These are phyloP conservation scores for Calephelis nemesis DNA, from an alignment of 1,140 invertebrate genomes.

Conservation along the genomic window DNA sequence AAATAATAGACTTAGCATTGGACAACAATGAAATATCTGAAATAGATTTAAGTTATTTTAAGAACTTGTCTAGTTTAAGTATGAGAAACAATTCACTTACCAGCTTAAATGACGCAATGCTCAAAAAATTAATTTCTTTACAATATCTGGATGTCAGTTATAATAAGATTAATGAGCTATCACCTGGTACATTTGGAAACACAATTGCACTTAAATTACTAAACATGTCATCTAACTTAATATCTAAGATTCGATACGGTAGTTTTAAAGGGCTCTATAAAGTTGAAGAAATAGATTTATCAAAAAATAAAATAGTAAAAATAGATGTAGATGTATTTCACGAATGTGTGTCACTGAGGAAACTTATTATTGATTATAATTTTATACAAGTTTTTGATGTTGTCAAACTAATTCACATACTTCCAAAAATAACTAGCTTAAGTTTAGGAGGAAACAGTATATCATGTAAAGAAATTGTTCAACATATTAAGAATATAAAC, in stretches of 20 bases:
- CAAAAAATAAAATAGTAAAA: slow-evolving; percentile 46
- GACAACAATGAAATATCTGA: slow-evolving; percentile 45
- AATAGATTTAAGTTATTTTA: slow-evolving; percentile 50
- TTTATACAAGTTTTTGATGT: slow-evolving; percentile 49
- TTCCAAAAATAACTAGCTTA: slow-evolving; percentile 44
- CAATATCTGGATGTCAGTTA: slow-evolving; percentile 51
- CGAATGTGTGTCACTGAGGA: slow-evolving; percentile 52
- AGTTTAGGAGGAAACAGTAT: slow-evolving; percentile 65
- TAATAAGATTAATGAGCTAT: slow-evolving; percentile 46
- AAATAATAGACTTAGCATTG: slow-evolving; percentile 44
- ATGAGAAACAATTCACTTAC: slow-evolving; percentile 48
- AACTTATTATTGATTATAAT: slow-evolving; percentile 61
- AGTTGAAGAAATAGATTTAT: slow-evolving; percentile 56
- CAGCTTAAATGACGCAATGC: slow-evolving; percentile 41
- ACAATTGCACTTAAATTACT: slow-evolving; percentile 55
- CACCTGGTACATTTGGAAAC: slow-evolving; percentile 57
- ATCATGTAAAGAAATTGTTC: slow-evolving; percentile 56
- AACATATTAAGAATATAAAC: slow-evolving; percentile 41
- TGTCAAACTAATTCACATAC: slow-evolving; percentile 41
- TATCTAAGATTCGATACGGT: slow-evolving; percentile 50
- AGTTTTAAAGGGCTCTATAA: slow-evolving; percentile 52
- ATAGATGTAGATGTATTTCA: slow-evolving; percentile 60
- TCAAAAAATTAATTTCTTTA: slow-evolving; percentile 43
- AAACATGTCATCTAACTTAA: slow-evolving; percentile 54
- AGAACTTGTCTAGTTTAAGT: slow-evolving; percentile 47